Evolutionary conservation across 2,113 vertebrate species (phyloP).

Genomic region (Proterorhinus semilunaris): DNA sequence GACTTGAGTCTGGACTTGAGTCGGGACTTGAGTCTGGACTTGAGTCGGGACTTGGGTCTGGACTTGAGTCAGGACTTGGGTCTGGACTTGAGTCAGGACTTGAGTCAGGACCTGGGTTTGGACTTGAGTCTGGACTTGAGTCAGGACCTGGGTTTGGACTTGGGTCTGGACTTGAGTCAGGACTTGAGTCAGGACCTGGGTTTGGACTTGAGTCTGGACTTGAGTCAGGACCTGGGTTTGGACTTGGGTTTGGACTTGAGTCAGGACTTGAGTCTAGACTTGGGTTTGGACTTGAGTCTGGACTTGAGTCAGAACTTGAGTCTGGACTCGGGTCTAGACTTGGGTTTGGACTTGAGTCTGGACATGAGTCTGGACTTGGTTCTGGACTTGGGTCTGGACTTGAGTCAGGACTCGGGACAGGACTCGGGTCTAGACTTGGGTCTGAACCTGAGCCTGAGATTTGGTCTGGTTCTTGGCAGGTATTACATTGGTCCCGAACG

Average conservation of each 20-base stretch:
- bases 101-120: not conserved
- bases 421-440: not conserved
- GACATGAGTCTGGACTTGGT: not conserved
- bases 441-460: slow-evolving; percentile 29
- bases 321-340: not conserved
- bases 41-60: not conserved
- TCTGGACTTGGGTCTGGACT: not conserved
- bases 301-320: not conserved
- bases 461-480: slow-evolving; percentile 55
- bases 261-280: not conserved
- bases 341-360: not conserved
- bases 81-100: not conserved
- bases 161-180: not conserved
- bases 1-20: not conserved
- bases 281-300: not conserved
- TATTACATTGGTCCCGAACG: slow-evolving; percentile 53
- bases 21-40: not conserved
- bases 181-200: slow-evolving; percentile 17
- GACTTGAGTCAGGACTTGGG: not conserved
- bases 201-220: slow-evolving; percentile 44
- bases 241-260: slow-evolving; percentile 32
- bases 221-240: slow-evolving; percentile 46
- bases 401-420: not conserved
- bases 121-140: not conserved
- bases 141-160: not conserved